Base-by-base conservation (phyloP, 2,797 vertebrate species). In the Pelochelys cantorii region DNA sequence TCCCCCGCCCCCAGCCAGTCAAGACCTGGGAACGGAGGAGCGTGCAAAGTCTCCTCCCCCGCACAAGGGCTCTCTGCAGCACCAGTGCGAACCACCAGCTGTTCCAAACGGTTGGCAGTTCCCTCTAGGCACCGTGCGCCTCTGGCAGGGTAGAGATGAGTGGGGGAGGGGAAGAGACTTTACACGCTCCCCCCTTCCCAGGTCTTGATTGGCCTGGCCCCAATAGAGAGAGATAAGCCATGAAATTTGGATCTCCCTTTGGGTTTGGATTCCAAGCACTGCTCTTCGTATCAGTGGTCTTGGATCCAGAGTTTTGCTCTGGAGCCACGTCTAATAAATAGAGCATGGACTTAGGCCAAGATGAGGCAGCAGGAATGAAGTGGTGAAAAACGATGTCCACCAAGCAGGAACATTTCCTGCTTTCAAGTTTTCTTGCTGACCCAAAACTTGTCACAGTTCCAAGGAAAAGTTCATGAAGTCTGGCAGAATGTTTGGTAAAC, bases 361-460 rank as follows among this genome's bases (percentile, higher is more conserved):
- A 0, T 17, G 15, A 22, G 31, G 27, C 12, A 23, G 1, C 84
- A 91, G 56, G 5, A 17, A 20, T 4, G 18, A 1, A 1, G 0
- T 27, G 1, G 3, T 27, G 3, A 6, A 77, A 14, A 77, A 75
- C 5, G 7, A 11, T 25, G 37, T 42, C 71, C 25, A 27, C 8
- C 22, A 48, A 27, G 37, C 22, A 77, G 14, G 74, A 77, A 48
- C 25, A 77, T 52, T 13, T 27, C 42, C 14, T 15, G 23, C 6
- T 77, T 77, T 77, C 74, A 48, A 27, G 7, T 42, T 48, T 27
- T 27, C 11, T 48, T 25, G 25, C 71, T 4, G 4, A 48, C 6
- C 37, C 27, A 23, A 48, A 25, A 77, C 5, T 25, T 60, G 25
- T 17, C 83, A 77, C 48, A 52, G 77, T 60, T 31, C 87, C 77